Evolutionary conservation across 2,797 vertebrate species (phyloP), one percentile per base, ranked within the genome.

Genomic region (Gallinago solitaria): DNA sequence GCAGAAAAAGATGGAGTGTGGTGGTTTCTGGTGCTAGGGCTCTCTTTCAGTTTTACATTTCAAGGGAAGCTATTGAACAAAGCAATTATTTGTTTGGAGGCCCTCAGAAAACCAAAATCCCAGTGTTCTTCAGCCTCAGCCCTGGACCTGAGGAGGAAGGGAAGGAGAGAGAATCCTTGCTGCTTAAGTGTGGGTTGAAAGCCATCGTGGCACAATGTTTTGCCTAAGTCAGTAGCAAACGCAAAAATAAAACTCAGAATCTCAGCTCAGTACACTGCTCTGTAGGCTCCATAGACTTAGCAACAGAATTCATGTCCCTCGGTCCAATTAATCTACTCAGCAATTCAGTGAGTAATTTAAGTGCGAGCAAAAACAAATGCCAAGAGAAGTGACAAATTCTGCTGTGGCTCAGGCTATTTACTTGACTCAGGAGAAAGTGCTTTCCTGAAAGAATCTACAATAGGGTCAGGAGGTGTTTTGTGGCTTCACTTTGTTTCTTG

Each of bases 261-360:
- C 80, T 53, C 82, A 85, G 32, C 45, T 83, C 79, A 32, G 61
- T 9, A 12, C 33, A 7, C 15, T 30, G 1, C 18, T 59, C 65
- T 59, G n/a, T 35, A 81, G 27, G 57, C 13, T 59, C 45, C 57
- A 89, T 63, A 64, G 74, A 18, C 28, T 64, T 19, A 47, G 48
- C 45, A 77, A 20, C 20, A 84, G 65, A 74, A 54, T 28, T 87
- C 27, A 5, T 32, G 35, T 71, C 32, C 30, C n/a, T 93, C 1
- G 0, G 8, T 57, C 41, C 85, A 82, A 93, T 80, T 76, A 88
- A 96, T 95, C 74, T 83, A 64, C 75, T 95, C 76, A 77, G 73
- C 75, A 95, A 87, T 74, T 96, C 86, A 91, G 82, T 77, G 53
- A 91, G 82, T 95, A 85, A 96, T 92, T 94, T 83, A 93, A 95